Base-by-base conservation (phyloP, 2,113 vertebrate species). In the Pygoscelis antarcticus region DNA sequence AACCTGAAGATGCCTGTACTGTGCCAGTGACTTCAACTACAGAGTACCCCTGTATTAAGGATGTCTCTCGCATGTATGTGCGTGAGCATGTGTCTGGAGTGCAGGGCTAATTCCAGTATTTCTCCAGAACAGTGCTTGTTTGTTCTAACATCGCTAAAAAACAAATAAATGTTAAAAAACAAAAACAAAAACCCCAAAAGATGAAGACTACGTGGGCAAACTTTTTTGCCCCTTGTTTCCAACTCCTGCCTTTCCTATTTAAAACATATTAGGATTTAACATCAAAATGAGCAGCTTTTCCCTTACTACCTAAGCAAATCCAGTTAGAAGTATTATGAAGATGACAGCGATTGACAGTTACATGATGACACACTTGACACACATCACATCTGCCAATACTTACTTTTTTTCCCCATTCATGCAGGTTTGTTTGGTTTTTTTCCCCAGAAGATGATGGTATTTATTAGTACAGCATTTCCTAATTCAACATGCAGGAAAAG, bases 331-430 rank as follows among this genome's bases (percentile, higher is more conserved):
- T 72, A 82, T 74, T 93, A 72, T 22, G 18, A 79, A 83, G 62
- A 77, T 91, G 91, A 91, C 87, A 95, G 91, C 70, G 81, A 93
- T 1, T 92, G 92, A 87, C 89, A 95, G 74, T 29, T 64, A 83
- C 47, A 77, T 22, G 88, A 57, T 76, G 64, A 84, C 75, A 90
- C 29, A 64, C 17, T 66, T 89, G 71, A 82, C 84, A 83, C 29
- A 70, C 14, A 87, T 89, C 87, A 87, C 64, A 83, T 55, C 36
- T 86, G 54, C 52, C 83, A 89, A 80, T 66, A 83, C 47, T 80
- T 74, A 51, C 10, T n/a, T 79, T 85, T 85, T 88, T 51, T 18
- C 40, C 42, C 77, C 18, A 44, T 95, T 89, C 54, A 47, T 49
- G 42, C 9, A 79, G 42, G 21, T 12, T 69, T 30, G 0, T 1